Evolutionary conservation across 92 coral and sea anemone genomes (phyloP), one percentile per base, ranked within the genome.

Genomic region (Zoanthus solanderi): DNA sequence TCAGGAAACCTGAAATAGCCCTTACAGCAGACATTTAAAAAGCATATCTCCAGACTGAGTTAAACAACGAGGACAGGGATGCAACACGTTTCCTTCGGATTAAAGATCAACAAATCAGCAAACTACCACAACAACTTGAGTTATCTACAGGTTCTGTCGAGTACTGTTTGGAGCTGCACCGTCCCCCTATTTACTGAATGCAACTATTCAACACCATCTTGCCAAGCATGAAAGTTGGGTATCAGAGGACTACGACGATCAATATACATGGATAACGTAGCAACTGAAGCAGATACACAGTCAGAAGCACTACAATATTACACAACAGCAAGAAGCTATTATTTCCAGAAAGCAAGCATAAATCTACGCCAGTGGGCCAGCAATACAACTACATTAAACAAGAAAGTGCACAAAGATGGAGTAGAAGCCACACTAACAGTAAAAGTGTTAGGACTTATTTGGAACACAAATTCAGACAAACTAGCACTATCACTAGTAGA

Each of bases 1-100:
- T 92, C 86, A 86, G 92, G 76, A 10, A 13, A 76, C 90, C 83
- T 87, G 75, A 85, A 18, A 18, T 81, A 8, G 91, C 92, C 1
- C 81, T 89, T 81, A 65, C 94, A 23, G 23, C 23, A 23, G 23
- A 23, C 23, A 23, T 23, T 23, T 23, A 23, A 76, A 72, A 72
- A 23, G 78, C 54, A 34, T 83, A 83, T 46, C 77, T 83, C 0
- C 92, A 89, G 68, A 89, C 80, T 14, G 90, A 89, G 16, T 72
- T 92, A 45, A 85, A 85, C 83, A n/a, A 16, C 47, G 84, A 60
- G 73, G 94, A 89, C 81, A 78, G 92, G 79, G 94, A 92, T 67
- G 92, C 94, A n/a, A 92, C 92, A 44, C 82, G 94, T 67, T 92
- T 92, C 47, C 88, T 92, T 13, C 89, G 92, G 94, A 83, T 92